phyloP scores from a whole-genome alignment of 23 tunicate species.

The Oikopleura dioica region DNA sequence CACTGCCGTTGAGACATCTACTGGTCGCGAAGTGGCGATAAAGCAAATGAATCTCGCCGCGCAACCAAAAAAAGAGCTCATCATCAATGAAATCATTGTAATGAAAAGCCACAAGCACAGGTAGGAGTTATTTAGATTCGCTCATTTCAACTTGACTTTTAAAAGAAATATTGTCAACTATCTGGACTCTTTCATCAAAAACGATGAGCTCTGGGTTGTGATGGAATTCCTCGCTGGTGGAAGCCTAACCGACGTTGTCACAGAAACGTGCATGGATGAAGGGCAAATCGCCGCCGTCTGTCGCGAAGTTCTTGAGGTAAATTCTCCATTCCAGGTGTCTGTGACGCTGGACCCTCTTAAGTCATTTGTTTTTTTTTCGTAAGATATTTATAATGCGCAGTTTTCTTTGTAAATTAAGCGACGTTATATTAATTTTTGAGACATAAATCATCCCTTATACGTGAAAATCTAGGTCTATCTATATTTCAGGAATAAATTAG shows the following conservation, averaged over 20 bases:
- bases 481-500: too few relatives aligned
- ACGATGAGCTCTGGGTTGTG: slow-evolving; percentile 94
- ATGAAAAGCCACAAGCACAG: slow-evolving; percentile 95
- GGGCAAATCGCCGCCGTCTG: slow-evolving; percentile 94
- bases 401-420: too few relatives aligned
- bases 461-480: too few relatives aligned
- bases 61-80: slow-evolving; percentile 71
- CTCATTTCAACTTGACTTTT: too few relatives aligned
- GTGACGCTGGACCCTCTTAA: neutral
- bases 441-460: too few relatives aligned
- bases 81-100: slow-evolving; percentile 86
- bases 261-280: slow-evolving; percentile 56
- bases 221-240: slow-evolving; percentile 96
- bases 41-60: slow-evolving; percentile 69
- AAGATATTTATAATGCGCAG: too few relatives aligned
- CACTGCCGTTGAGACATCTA: slow-evolving; percentile 46
- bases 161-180: slow-evolving; percentile 74
- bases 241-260: slow-evolving; percentile 72
- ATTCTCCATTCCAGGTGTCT: neutral
- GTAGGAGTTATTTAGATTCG: too few relatives aligned
- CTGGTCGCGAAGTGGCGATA: slow-evolving; percentile 71
- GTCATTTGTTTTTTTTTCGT: too few relatives aligned
- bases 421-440: too few relatives aligned
- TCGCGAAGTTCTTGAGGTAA: slow-evolving; percentile 30
- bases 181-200: slow-evolving; percentile 75